phyloP scores from a whole-genome alignment of 2,797 vertebrate species.

The Alectoris magna region DNA sequence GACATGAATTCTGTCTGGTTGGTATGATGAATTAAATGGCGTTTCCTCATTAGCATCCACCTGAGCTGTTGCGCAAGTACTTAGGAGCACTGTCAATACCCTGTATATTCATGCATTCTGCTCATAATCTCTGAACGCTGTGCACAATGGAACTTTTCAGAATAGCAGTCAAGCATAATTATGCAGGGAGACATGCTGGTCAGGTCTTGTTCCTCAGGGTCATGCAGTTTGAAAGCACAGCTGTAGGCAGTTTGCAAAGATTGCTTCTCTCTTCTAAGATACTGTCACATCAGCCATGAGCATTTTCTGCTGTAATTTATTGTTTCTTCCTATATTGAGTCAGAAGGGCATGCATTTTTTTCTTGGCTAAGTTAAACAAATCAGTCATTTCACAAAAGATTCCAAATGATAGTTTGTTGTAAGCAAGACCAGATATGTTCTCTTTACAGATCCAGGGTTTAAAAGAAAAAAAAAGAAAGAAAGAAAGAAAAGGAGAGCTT shows the following conservation, averaged over 20 bases:
- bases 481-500: conserved; percentile 25
- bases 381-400: conserved; percentile 53
- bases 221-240: background rate
- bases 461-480: background rate
- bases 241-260: conserved; percentile 31
- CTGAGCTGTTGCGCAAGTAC: background rate
- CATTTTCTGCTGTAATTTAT: conserved; percentile 44
- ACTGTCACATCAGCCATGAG: conserved; percentile 17
- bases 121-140: conserved; percentile 46
- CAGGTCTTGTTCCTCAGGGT: conserved; percentile 57
- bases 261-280: conserved; percentile 19
- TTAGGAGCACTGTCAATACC: background rate
- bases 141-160: conserved; percentile 42
- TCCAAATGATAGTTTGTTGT: conserved; percentile 41
- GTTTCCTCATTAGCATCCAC: conserved; percentile 25
- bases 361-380: conserved; percentile 52
- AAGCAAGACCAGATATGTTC: conserved; percentile 69
- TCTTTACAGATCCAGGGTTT: conserved; percentile 25
- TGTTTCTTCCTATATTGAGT: conserved; percentile 25
- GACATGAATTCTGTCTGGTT: background rate
- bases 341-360: conserved; percentile 17
- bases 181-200: conserved; percentile 25
- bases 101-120: conserved; percentile 28
- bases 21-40: background rate
- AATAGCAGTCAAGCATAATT: conserved; percentile 28